A percentile compares a stretch with the other conserved stretches of the same genome.
phyloP scores from a whole-genome alignment of 2,797 vertebrate species.

The Girardinus metallicus region DNA sequence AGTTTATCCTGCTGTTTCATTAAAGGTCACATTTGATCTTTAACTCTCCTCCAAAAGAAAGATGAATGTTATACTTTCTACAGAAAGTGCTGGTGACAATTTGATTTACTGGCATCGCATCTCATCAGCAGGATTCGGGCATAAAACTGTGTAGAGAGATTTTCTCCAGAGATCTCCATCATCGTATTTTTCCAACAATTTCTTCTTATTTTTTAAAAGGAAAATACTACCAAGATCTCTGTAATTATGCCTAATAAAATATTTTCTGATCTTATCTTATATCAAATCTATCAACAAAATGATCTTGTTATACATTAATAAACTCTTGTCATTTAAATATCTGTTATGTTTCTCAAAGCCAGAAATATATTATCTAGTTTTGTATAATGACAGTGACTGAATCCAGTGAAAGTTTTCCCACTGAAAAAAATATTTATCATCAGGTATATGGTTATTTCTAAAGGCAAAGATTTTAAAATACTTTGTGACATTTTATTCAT shows the following conservation, averaged over 20 bases:
- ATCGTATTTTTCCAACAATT: background rate
- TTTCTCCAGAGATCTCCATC: background rate
- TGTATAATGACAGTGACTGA: background rate
- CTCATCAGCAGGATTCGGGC: background rate
- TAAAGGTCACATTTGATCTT: constrained; percentile 4
- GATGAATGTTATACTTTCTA: background rate
- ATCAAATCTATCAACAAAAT: background rate
- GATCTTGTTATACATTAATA: background rate
- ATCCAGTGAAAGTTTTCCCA: background rate
- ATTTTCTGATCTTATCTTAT: background rate
- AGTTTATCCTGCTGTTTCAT: constrained; percentile 28
- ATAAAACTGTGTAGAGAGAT: background rate
- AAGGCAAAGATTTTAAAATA: background rate
- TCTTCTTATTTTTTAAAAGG: too few species aligned
- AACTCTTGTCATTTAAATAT: background rate
- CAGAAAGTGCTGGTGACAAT: background rate
- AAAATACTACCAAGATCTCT: background rate
- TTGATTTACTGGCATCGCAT: background rate
- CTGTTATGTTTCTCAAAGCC: background rate
- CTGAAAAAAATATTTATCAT: background rate
- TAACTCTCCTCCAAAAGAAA: constrained; percentile 6
- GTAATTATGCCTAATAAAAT: background rate
- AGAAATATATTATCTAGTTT: background rate
- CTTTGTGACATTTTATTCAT: background rate
- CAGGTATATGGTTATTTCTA: background rate